Evolutionary conservation across 2,113 vertebrate genomes (phyloP).

Genomic region (Propithecus coquereli): DNA sequence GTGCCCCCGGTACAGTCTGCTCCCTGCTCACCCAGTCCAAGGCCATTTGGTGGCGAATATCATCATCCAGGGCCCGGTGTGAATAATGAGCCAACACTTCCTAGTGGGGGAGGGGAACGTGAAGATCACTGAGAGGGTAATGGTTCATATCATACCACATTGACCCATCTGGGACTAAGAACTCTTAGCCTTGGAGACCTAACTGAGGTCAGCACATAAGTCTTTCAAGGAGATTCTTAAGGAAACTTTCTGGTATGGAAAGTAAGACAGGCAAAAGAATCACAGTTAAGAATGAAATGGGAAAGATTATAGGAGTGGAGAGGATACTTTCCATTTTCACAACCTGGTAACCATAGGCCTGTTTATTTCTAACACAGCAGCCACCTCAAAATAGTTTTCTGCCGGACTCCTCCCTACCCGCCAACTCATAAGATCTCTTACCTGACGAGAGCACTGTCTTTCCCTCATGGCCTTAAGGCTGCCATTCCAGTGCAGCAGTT

Average conservation of each 20-base stretch:
- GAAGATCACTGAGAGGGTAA: not conserved
- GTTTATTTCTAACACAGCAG: not conserved
- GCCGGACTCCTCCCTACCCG: not conserved
- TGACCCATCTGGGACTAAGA: not conserved
- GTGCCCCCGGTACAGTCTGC: slow-evolving; percentile 87
- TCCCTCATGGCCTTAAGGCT: slow-evolving; percentile 99
- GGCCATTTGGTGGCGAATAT: slow-evolving; percentile 97
- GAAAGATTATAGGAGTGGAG: not conserved
- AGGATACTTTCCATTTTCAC: not conserved
- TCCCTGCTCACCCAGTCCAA: slow-evolving; percentile 98
- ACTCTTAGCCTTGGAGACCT: not conserved
- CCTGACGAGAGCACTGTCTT: slow-evolving; percentile 97
- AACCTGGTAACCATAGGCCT: not conserved
- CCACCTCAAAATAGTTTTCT: not conserved
- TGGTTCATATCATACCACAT: not conserved
- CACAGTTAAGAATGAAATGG: slow-evolving; percentile 3
- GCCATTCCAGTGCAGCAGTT: slow-evolving; percentile 97
- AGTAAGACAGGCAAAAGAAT: not conserved
- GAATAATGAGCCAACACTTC: slow-evolving; percentile 98
- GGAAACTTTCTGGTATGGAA: not conserved
- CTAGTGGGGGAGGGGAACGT: slow-evolving; percentile 70
- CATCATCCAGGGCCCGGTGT: slow-evolving; percentile 95
- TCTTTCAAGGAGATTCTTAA: not conserved
- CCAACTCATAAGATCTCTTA: slow-evolving; percentile 64
- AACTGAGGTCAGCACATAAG: not conserved